Base-by-base conservation (phyloP, 2,888 invertebrate species). In the Apoda limacodes region DNA sequence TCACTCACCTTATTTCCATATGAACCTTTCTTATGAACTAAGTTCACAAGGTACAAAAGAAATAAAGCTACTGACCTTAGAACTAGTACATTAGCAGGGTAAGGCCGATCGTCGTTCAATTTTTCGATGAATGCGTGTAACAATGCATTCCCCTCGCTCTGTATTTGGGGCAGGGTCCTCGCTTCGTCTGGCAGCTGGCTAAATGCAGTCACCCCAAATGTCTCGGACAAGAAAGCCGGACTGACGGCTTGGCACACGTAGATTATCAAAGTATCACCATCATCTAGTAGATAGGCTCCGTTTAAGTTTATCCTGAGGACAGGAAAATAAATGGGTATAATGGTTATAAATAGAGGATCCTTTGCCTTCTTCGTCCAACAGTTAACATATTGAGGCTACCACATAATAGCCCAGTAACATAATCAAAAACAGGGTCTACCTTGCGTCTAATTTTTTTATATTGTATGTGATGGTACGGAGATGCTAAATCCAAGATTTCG, bases 211-310 rank as follows among this genome's bases (percentile, higher is more conserved):
- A 92, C 89, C 11, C 92, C 94, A 45, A 98, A 84, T 11, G 90
- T 85, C 39, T 89, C 88, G 34, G 87, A 86, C 46, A 95, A 85
- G 63, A 91, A 91, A 29, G 85, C 84, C 23, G 87, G 82, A 39
- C 88, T 85, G 20, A 92, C 87, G 43, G 85, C 90, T 40, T 91
- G 87, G 25, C 96, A 92, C 22, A 98, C 85, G 64, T 94, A 92
- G 28, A 98, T 62, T 26, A 89, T 85, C 74, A 98, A 88, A 36
- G 83, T 83, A 32, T 89, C 88, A 6, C 94, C 95, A 43, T 89
- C 87, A 68, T 99, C 98, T 64, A 99, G 75, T 3, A 99, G 80
- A 66, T 96, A 99, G 6, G 92, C 93, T 15, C 98, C 98, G 37
- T 83, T 84, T 1, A 87, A 80, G 57, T 89, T 89, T 30, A 94